Percentiles rank a stretch among this genome's conserved stretches.
Evolutionary conservation across 2,797 vertebrate species (phyloP).

Genomic region (Micropoecilia bifurca): DNA sequence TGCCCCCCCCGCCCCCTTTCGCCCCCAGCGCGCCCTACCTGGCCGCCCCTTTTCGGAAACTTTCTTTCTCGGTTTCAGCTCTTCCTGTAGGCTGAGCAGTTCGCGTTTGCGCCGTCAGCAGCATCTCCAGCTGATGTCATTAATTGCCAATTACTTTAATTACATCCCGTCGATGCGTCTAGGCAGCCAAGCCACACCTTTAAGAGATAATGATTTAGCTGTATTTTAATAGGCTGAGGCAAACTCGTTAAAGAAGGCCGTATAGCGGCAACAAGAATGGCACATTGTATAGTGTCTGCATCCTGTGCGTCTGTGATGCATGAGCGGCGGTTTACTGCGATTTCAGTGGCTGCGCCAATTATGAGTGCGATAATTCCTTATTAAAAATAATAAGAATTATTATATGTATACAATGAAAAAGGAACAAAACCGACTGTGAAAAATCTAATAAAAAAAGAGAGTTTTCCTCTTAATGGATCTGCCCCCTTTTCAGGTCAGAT

Average conservation of each 20-base stretch:
- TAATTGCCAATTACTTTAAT: constrained; percentile 78
- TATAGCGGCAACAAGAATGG: background rate
- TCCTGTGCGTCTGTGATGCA: background rate
- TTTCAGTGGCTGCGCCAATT: background rate
- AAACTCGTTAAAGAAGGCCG: background rate
- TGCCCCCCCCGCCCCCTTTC: background rate
- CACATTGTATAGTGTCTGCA: background rate
- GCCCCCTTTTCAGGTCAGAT: constrained; percentile 37
- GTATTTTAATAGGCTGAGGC: background rate
- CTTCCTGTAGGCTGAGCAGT: constrained; percentile 70
- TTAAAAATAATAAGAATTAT: background rate
- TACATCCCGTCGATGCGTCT: constrained; percentile 33
- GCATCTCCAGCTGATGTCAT: constrained; percentile 75
- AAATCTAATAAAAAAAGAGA: constrained; percentile 2
- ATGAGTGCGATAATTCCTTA: background rate
- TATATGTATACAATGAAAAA: background rate
- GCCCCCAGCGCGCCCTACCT: background rate
- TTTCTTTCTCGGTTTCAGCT: constrained; percentile 50
- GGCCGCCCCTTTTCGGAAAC: background rate
- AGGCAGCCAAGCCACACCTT: constrained; percentile 8
- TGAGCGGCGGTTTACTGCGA: background rate
- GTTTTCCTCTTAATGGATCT: constrained; percentile 14
- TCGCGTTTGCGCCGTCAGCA: constrained; percentile 69
- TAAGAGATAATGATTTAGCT: constrained; percentile 21
- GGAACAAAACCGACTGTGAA: constrained; percentile 12